phyloP scores from a whole-genome alignment of 35 echinoderm and acorn worm species.

The Ophiothrix spiculata region DNA sequence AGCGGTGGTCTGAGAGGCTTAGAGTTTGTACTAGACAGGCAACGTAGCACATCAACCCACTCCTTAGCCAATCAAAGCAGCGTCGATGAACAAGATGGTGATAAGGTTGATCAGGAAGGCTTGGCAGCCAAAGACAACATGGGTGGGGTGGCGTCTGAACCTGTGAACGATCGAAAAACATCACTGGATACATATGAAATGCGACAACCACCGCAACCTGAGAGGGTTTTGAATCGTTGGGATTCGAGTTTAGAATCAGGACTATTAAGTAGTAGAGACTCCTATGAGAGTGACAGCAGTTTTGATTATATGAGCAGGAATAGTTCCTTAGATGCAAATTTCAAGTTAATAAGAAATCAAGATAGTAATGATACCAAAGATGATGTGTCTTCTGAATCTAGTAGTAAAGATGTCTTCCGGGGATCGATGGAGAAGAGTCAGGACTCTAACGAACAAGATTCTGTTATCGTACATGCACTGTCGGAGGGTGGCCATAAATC shows the following conservation, averaged over 20 bases:
- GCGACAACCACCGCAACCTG: background rate
- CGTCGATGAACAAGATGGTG: background rate
- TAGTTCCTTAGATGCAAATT: background rate
- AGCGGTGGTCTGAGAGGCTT: conserved; percentile 40
- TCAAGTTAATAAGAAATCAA: background rate
- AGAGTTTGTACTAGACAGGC: conserved; percentile 17
- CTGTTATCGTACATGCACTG: background rate
- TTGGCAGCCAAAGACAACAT: background rate
- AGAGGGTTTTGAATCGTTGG: background rate
- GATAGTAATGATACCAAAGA: background rate
- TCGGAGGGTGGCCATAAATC: background rate
- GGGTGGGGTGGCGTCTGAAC: background rate
- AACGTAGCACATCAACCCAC: background rate
- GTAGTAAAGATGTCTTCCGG: background rate
- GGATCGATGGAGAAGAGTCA: background rate
- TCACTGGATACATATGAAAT: background rate
- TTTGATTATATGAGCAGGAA: background rate
- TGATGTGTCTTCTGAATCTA: background rate
- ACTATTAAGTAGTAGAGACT: background rate
- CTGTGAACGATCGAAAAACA: background rate
- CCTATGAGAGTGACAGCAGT: background rate
- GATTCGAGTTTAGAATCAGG: background rate
- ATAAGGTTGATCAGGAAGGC: background rate
- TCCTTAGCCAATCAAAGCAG: background rate
- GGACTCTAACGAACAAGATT: background rate